Conservation (phyloP, 2,888 invertebrate genomes). For the Limenitis camilla region DNA sequence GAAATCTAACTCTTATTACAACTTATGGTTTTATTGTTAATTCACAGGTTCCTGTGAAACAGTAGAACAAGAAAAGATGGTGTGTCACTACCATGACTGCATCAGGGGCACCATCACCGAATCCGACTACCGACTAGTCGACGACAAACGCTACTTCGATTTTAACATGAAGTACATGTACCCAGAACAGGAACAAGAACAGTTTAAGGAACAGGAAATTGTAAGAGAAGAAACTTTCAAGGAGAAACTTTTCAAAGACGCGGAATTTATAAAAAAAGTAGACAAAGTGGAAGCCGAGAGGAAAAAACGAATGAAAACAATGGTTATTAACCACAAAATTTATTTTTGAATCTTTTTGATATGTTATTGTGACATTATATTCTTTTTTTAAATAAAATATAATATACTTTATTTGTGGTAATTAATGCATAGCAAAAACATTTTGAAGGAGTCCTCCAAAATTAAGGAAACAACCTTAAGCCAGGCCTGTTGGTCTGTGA, state of each 20-base stretch:
- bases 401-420: too few relatives aligned
- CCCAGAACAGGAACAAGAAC: constrained; percentile 30
- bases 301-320: constrained; percentile 52
- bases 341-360: constrained; percentile 50
- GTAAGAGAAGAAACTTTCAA: neutral
- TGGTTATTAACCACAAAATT: constrained; percentile 67
- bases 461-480: too few relatives aligned
- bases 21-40: neutral
- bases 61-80: constrained; percentile 75
- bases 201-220: constrained; percentile 6
- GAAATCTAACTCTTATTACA: neutral
- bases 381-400: neutral
- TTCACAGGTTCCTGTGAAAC: constrained; percentile 76
- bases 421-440: too few relatives aligned
- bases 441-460: too few relatives aligned
- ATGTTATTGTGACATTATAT: constrained; percentile 2
- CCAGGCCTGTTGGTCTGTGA: too few relatives aligned
- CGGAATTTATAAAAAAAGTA: constrained; percentile 19
- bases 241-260: constrained; percentile 12
- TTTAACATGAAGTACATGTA: constrained; percentile 55
- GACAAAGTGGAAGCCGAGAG: constrained; percentile 26
- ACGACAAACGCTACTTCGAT: constrained; percentile 63
- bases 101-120: constrained; percentile 61
- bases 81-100: constrained; percentile 75
- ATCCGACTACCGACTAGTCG: constrained; percentile 60